These are phyloP conservation scores for Acronicta alni DNA, from an alignment of 2,888 invertebrate genomes.

Conservation along the genomic window DNA sequence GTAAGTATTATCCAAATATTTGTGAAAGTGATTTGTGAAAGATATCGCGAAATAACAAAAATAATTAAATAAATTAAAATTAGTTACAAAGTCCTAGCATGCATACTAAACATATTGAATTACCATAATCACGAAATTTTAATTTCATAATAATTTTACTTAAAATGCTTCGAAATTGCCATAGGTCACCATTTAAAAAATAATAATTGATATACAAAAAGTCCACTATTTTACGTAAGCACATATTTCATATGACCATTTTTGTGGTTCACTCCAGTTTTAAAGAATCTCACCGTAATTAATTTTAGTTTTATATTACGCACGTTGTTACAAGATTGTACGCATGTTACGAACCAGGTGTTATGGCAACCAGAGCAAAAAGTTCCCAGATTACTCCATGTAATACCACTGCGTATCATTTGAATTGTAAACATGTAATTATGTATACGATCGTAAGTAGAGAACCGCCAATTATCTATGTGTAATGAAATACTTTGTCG, in stretches of 20 bases:
- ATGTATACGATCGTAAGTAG: conserved; percentile 30
- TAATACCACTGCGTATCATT: conserved; percentile 46
- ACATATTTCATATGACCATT: not conserved
- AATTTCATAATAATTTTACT: too few relatives aligned
- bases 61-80: too few relatives aligned
- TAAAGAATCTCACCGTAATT: conserved; percentile 1
- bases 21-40: too few relatives aligned
- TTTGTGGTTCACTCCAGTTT: not conserved
- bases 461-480: conserved; percentile 37
- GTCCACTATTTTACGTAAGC: not conserved
- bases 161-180: too few relatives aligned
- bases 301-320: conserved; percentile 19
- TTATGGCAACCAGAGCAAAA: conserved; percentile 62
- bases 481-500: conserved; percentile 16
- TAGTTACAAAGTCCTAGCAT: too few relatives aligned
- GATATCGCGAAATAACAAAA: too few relatives aligned
- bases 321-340: conserved; percentile 18
- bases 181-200: too few relatives aligned
- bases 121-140: too few relatives aligned
- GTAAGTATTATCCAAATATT: too few relatives aligned
- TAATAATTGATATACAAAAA: too few relatives aligned
- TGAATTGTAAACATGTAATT: conserved; percentile 50
- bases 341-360: conserved; percentile 23
- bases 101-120: too few relatives aligned
- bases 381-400: conserved; percentile 56